Evolutionary conservation across 2,797 vertebrate genomes (phyloP), one percentile per base, ranked within the genome.

Genomic region (Cryptoprocta ferox): DNA sequence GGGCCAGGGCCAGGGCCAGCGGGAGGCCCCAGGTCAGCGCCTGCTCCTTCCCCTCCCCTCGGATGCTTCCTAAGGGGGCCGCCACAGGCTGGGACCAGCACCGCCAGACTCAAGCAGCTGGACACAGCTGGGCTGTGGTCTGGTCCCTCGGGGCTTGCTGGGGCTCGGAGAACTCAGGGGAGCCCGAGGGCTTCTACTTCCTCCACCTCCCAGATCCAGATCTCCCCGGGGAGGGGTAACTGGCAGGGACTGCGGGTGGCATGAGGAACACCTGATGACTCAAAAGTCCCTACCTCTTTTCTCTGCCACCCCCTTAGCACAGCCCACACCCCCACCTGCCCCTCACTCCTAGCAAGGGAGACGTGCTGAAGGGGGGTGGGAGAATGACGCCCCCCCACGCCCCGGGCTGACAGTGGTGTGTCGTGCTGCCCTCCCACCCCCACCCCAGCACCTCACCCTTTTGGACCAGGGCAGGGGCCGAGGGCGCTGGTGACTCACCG

Each of bases 401-500:
- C 42, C 10, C 61, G 56, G 35, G 39, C 59, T 14, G 50, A 73
- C 61, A 63, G 94, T 89, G 48, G 26, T 35, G 15, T 35, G 15
- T 53, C 2, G 3, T 48, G 65, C 79, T 26, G 53, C 48, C 59
- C 37, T n/a, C 48, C 26, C 35, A 6, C 45, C 70, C 28, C 37
- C 81, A n/a, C 61, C 71, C 89, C 71, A 81, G 76, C 66, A 75
- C 71, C 73, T 76, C 59, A 90, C 68, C 90, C 93, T 75, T 59
- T 71, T 30, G 79, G 73, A 88, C 86, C 61, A 30, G 76, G 45
- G 48, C 78, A 96, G 85, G 86, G 90, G 39, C 21, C 28, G 89
- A n/a, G 88, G 37, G 35, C 35, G 59, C 76, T 42, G n/a, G 76
- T 89, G 32, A 89, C 98, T 98, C 99, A 99, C 99, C 99, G 99